A percentile compares a stretch with the other conserved stretches of the same genome.
These are phyloP conservation scores for Drosophila subquinaria DNA, from an alignment of 2,888 invertebrate species.

Conservation along the genomic window DNA sequence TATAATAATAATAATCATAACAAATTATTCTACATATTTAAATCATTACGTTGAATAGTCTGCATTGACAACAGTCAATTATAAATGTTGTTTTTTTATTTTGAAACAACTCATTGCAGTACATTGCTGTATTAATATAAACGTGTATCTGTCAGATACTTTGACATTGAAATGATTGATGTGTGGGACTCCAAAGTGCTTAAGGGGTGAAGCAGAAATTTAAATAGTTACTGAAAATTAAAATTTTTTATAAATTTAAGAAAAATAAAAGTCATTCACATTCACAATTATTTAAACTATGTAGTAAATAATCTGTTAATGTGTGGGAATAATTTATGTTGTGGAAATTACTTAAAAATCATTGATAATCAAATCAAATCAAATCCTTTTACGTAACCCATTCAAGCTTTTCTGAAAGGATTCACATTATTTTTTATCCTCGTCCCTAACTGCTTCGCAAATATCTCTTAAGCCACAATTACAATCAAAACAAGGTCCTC, in stretches of 20 bases:
- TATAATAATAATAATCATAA: constrained; percentile 2
- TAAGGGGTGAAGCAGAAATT: background rate
- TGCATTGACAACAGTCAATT: background rate
- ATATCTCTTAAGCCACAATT: constrained; percentile 2
- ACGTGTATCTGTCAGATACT: constrained; percentile 39
- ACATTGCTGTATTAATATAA: constrained; percentile 21
- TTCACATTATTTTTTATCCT: background rate
- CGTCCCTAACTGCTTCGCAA: constrained; percentile 5
- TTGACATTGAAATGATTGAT: constrained; percentile 47
- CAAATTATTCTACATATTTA: background rate
- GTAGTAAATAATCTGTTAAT: background rate
- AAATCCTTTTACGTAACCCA: constrained; percentile 1
- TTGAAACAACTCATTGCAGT: constrained; percentile 22
- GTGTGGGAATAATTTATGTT: background rate
- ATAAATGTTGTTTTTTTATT: constrained; percentile 1
- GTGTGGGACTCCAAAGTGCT: constrained; percentile 4
- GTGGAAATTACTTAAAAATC: background rate
- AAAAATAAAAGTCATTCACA: background rate
- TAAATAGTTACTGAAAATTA: background rate
- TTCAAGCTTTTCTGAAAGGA: background rate
- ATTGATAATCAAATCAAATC: background rate
- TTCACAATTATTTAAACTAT: background rate
- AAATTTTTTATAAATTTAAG: background rate
- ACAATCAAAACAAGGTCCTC: constrained; percentile 25
- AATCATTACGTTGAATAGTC: background rate